Conservation (phyloP, 92 coral and sea anemone genomes). For the Phenganax marumi region DNA sequence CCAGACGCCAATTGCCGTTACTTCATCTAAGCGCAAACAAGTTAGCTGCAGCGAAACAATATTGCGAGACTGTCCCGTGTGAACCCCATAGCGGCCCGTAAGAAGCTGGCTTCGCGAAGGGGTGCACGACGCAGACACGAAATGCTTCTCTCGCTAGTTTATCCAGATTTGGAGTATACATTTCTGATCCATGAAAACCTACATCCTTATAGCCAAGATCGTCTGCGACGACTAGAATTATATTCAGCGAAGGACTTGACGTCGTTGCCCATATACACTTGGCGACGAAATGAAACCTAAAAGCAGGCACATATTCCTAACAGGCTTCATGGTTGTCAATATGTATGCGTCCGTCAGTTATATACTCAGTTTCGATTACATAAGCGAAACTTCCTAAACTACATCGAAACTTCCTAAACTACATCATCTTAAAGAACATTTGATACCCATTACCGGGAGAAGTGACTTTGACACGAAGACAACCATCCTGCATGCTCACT, state of each 20-base stretch:
- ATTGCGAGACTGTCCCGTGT: slow-evolving; percentile 70
- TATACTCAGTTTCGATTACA: not conserved
- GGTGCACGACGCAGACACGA: slow-evolving; percentile 65
- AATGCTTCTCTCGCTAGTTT: slow-evolving; percentile 32
- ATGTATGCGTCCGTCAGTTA: not conserved
- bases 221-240: slow-evolving; percentile 29
- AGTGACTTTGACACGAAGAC: no score
- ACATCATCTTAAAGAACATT: not conserved
- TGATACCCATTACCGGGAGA: not conserved
- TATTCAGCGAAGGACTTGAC: slow-evolving; percentile 18
- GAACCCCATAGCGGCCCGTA: slow-evolving; percentile 85
- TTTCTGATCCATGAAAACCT: slow-evolving; percentile 33
- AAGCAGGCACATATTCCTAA: not conserved
- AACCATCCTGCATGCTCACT: no score
- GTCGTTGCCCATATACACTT: not conserved
- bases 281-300: not conserved
- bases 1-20: slow-evolving; percentile 92
- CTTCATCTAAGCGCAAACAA: slow-evolving; percentile 66
- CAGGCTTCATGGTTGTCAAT: not conserved
- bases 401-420: not conserved
- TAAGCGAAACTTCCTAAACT: not conserved
- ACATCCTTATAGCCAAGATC: slow-evolving; percentile 41
- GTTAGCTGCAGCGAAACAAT: slow-evolving; percentile 57
- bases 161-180: slow-evolving; percentile 22
- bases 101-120: slow-evolving; percentile 86